Evolutionary conservation across 2,797 vertebrate species (phyloP), one percentile per base, ranked within the genome.

Genomic region (Lutjanus campechanus): DNA sequence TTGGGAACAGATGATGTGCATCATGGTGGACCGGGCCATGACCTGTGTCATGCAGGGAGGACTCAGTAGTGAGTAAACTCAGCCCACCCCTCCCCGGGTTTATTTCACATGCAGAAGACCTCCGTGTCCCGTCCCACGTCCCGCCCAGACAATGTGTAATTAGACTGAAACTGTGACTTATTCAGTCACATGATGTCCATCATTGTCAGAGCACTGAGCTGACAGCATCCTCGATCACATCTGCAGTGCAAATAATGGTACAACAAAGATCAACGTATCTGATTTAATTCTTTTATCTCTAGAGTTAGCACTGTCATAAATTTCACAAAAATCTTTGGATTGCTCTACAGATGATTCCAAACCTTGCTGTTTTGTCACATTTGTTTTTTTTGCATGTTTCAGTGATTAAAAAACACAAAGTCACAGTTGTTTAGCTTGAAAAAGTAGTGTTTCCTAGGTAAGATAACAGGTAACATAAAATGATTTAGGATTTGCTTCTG

Each of bases 1-100:
- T 73, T 10, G 82, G 81, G 89, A 91, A 82, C 94, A 95, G 93
- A 95, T 92, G 89, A 93, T 89, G 74, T 86, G 87, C 83, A 90
- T 94, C 88, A 93, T 87, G 78, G 51, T 76, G 85, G 66, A 87
- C 89, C 78, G 65, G 87, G 88, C 73, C 51, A 66, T 88, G 90
- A 91, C 93, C 89, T 61, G 54, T 89, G 88, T 82, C 87, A 74
- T 29, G 68, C 68, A 79, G n/a, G 81, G 80, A 87, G 84, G 86
- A 93, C 69, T 90, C 78, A 90, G 65, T 66, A 76, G 77, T 94
- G 92, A 94, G 86, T 93, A 91, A 89, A 85, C 50, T 13, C 49
- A 0, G 22, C 77, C 81, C 70, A 61, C 61, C 74, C 59, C 16
- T 19, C 15, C 47, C 65, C 55, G 25, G 43, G 36, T 17, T 75